Percentiles rank a stretch among this genome's conserved stretches.
Conservation (phyloP, 2,797 vertebrate genomes). For the Melanotaenia nigrans region DNA sequence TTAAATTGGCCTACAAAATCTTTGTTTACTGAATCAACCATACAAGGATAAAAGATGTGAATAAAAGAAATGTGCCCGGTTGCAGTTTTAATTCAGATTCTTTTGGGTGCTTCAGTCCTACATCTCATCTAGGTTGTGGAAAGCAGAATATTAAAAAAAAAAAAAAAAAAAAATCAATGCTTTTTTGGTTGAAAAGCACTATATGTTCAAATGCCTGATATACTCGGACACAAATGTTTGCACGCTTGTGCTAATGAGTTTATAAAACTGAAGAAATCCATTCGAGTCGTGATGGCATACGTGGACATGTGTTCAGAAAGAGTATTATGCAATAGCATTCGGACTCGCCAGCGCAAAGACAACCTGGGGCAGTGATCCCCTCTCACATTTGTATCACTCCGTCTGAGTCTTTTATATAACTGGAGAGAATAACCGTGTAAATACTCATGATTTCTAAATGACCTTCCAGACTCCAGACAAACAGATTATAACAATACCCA, state of each 20-base stretch:
- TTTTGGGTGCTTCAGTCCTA: not conserved
- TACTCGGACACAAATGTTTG: constrained; percentile 4
- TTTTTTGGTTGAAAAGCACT: not conserved
- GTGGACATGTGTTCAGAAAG: constrained; percentile 64
- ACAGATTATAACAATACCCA: constrained; percentile 35
- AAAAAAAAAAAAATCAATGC: not conserved
- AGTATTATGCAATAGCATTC: constrained; percentile 65
- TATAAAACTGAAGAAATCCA: constrained; percentile 43
- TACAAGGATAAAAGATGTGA: not conserved
- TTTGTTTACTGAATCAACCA: too few relatives aligned
- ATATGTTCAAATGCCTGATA: not conserved
- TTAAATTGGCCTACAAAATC: too few relatives aligned
- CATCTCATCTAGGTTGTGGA: not conserved
- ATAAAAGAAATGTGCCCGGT: constrained; percentile 11
- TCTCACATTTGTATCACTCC: constrained; percentile 49
- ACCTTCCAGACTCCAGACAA: constrained; percentile 36
- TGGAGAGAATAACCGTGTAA: constrained; percentile 40
- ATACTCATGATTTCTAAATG: constrained; percentile 45
- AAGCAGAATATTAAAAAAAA: not conserved
- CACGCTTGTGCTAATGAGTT: constrained; percentile 10
- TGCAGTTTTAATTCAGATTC: constrained; percentile 2
- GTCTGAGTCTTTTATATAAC: constrained; percentile 71
- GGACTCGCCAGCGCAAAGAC: constrained; percentile 41
- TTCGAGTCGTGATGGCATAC: constrained; percentile 38
- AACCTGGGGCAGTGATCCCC: constrained; percentile 58